Evolutionary conservation across 2,113 vertebrate genomes (phyloP).

Genomic region (Micromys minutus): DNA sequence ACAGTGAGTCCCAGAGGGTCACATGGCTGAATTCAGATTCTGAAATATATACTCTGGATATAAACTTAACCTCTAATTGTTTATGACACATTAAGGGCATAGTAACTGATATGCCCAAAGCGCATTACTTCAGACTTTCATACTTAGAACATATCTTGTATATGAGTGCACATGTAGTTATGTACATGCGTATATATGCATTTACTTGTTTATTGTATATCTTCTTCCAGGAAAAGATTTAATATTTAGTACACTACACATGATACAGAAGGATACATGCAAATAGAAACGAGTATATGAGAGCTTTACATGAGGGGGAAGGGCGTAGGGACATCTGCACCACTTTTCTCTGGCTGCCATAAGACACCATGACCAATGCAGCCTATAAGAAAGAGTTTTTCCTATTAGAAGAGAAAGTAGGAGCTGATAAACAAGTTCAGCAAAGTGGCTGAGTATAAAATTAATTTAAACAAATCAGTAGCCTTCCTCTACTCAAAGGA

Average conservation of each 20-base stretch:
- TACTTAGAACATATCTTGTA: background rate
- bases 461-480: too few relatives aligned
- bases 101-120: background rate
- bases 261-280: background rate
- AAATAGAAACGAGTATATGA: background rate
- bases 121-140: background rate
- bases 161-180: background rate
- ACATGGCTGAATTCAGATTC: slow-evolving; percentile 5
- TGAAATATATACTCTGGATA: slow-evolving; percentile 30
- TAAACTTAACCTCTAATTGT: slow-evolving; percentile 38
- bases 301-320: background rate
- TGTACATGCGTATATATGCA: background rate
- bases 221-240: background rate
- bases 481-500: too few relatives aligned
- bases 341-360: background rate
- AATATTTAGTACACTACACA: background rate
- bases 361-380: background rate
- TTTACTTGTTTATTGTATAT: slow-evolving; percentile 17
- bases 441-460: too few relatives aligned
- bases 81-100: slow-evolving; percentile 8
- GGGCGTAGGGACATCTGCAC: background rate
- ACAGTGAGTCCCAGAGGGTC: slow-evolving; percentile 34
- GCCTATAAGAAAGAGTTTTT: background rate
- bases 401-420: too few relatives aligned
- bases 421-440: too few relatives aligned